Evolutionary conservation across 2,888 invertebrate genomes (phyloP).

Genomic region (Melanchra persicariae): DNA sequence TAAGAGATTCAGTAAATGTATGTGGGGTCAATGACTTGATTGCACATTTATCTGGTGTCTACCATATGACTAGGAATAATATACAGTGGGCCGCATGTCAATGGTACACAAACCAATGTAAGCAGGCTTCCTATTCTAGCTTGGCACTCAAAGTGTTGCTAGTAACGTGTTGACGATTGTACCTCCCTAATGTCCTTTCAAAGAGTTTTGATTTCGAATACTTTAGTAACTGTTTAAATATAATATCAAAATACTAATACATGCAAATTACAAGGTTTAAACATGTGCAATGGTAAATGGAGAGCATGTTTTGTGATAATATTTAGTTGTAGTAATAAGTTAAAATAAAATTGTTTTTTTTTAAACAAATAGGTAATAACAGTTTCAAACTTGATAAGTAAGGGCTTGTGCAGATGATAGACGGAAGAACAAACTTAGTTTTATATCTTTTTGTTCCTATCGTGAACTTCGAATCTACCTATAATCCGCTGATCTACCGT

Average conservation of each 20-base stretch:
- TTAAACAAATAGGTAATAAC: background rate
- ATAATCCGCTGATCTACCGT: background rate
- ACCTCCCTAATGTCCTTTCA: background rate
- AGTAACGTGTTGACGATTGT: background rate
- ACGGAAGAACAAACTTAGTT: background rate
- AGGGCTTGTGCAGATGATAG: background rate
- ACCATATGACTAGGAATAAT: background rate
- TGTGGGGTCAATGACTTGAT: no score
- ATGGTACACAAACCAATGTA: no score
- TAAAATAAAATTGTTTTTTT: background rate
- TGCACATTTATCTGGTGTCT: no score
- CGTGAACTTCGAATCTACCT: background rate
- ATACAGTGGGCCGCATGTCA: background rate
- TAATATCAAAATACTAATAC: no score
- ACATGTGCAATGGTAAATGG: slow-evolving; percentile 5
- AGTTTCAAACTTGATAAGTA: background rate
- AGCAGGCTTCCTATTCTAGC: background rate
- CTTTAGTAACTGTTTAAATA: no score
- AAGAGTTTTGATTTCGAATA: background rate
- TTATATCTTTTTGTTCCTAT: background rate
- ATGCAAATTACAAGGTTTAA: background rate
- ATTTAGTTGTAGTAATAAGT: slow-evolving; percentile 9
- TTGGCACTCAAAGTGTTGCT: background rate
- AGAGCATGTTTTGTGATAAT: slow-evolving; percentile 39
- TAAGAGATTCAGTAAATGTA: no score